These are phyloP conservation scores for Lutjanus erythropterus DNA, from an alignment of 2,113 vertebrate species.

Conservation along the genomic window DNA sequence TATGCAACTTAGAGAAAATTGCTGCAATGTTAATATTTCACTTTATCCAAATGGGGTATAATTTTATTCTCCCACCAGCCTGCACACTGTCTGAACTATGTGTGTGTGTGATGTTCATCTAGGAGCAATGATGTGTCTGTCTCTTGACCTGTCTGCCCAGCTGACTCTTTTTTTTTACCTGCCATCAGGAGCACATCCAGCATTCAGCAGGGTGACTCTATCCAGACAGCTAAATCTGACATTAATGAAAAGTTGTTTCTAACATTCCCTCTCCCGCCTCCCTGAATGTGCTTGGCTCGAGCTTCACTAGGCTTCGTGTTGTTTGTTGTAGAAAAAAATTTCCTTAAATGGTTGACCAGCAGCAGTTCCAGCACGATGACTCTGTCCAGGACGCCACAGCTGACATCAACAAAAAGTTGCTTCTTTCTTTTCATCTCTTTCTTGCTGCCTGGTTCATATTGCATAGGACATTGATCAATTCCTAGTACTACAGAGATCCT, in stretches of 20 bases:
- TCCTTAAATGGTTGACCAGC: conserved; percentile 43
- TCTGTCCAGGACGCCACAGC: conserved; percentile 35
- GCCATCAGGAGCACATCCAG: background rate
- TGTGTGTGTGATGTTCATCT: background rate
- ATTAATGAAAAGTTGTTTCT: background rate
- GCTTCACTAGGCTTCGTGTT: background rate
- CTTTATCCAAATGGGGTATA: background rate
- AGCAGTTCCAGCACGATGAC: conserved; percentile 13
- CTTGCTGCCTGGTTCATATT: background rate
- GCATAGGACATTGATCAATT: background rate
- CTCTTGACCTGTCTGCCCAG: conserved; percentile 12
- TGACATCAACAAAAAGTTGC: conserved; percentile 32
- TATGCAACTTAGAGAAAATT: background rate
- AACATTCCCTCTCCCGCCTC: background rate
- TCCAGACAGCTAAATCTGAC: conserved; percentile 5
- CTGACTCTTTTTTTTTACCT: background rate
- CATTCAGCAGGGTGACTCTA: conserved; percentile 1
- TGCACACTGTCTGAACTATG: background rate
- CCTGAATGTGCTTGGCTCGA: background rate
- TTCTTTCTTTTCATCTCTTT: conserved; percentile 3
- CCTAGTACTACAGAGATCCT: background rate
- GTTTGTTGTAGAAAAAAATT: conserved; percentile 12
- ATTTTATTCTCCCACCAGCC: background rate
- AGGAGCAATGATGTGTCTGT: background rate
- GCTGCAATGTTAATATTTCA: background rate